Evolutionary conservation across 2,797 vertebrate species (phyloP).

Genomic region (Lutra lutra): DNA sequence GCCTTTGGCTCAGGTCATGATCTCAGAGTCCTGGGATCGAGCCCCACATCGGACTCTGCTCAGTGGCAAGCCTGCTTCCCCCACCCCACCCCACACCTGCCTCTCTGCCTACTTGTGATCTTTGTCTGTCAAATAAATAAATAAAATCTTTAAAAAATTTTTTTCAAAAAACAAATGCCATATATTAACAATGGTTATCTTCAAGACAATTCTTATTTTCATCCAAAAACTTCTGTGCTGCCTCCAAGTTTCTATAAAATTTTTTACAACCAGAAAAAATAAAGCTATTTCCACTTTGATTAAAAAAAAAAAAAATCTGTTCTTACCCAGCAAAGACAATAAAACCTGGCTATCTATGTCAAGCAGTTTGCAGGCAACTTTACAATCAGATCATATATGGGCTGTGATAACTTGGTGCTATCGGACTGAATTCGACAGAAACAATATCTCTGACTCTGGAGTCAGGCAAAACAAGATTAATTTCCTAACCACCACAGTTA

Average conservation of each 20-base stretch:
- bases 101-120: too few species aligned
- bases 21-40: too few species aligned
- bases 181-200: neutral
- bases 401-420: neutral
- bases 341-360: neutral
- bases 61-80: too few species aligned
- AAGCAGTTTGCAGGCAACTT: neutral
- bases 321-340: neutral
- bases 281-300: neutral
- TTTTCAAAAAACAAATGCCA: neutral
- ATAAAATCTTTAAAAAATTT: too few species aligned
- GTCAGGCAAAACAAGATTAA: neutral
- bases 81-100: too few species aligned
- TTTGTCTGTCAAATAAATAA: too few species aligned
- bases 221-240: neutral
- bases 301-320: neutral
- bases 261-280: conserved; percentile 6
- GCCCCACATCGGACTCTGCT: too few species aligned
- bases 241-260: conserved; percentile 6
- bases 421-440: neutral
- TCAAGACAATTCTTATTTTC: neutral
- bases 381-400: neutral
- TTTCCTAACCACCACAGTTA: neutral
- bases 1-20: too few species aligned
- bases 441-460: neutral